A percentile compares a stretch with the other conserved stretches of the same genome.
Evolutionary conservation across 2,797 vertebrate genomes (phyloP).

Genomic region (Cyclopterus lumpus): DNA sequence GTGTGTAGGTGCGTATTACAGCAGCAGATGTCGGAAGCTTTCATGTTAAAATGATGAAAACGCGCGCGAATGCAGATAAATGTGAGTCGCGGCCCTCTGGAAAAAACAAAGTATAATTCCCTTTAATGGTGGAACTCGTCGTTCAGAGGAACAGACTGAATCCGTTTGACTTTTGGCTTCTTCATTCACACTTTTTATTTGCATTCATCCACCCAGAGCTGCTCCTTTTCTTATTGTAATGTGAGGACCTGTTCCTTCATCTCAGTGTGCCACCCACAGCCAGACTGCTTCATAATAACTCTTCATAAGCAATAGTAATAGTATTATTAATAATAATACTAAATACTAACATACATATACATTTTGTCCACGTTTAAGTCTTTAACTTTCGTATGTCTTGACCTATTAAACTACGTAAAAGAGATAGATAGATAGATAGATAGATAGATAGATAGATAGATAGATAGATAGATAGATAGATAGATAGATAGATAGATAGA

Average conservation of each 20-base stretch:
- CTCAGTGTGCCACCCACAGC: background rate
- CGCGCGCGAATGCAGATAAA: conserved; percentile 43
- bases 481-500: too few relatives aligned
- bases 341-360: background rate
- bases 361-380: background rate
- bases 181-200: background rate
- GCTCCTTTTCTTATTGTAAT: background rate
- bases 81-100: conserved; percentile 6
- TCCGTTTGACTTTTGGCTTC: background rate
- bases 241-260: background rate
- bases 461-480: too few relatives aligned
- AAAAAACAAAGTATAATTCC: conserved; percentile 12
- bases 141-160: conserved; percentile 1
- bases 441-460: too few relatives aligned
- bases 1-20: background rate
- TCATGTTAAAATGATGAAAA: conserved; percentile 21
- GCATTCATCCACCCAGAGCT: background rate
- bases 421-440: background rate
- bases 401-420: background rate
- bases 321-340: background rate
- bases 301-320: background rate
- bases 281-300: background rate
- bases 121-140: conserved; percentile 1
- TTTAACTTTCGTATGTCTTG: background rate
- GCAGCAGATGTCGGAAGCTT: conserved; percentile 34